Conservation (phyloP, 2,888 invertebrate species). For the Diarsia dahlii region DNA sequence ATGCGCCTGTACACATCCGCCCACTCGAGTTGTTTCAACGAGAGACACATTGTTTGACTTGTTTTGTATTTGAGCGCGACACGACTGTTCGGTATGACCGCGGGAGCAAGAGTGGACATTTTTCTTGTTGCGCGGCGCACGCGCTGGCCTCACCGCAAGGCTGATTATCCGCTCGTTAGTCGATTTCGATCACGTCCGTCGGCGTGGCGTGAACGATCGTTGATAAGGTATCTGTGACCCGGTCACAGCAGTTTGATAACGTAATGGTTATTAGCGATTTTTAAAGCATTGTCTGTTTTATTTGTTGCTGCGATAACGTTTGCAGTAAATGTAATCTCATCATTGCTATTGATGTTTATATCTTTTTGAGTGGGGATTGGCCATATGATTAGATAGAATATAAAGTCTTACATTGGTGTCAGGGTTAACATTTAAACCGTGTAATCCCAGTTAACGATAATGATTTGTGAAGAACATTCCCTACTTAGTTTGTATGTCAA, state of each 20-base stretch:
- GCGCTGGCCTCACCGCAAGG: slow-evolving; percentile 66
- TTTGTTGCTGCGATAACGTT: slow-evolving; percentile 38
- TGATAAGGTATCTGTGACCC: slow-evolving; percentile 80
- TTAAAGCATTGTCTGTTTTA: slow-evolving; percentile 29
- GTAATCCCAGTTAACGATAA: background rate
- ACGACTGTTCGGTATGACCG: slow-evolving; percentile 50
- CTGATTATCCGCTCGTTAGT: slow-evolving; percentile 65
- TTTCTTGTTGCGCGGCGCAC: slow-evolving; percentile 61
- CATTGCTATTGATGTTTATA: slow-evolving; percentile 13
- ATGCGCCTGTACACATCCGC: slow-evolving; percentile 83
- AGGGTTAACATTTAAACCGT: background rate
- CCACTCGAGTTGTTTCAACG: slow-evolving; percentile 86
- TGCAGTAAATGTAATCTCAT: slow-evolving; percentile 28
- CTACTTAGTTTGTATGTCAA: no score
- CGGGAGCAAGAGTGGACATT: slow-evolving; percentile 60
- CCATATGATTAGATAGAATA: background rate
- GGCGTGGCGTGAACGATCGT: slow-evolving; percentile 71
- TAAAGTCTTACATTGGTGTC: background rate
- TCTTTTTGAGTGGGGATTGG: background rate
- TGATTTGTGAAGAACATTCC: no score
- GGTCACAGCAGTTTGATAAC: slow-evolving; percentile 60
- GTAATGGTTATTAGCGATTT: slow-evolving; percentile 52
- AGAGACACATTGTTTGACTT: slow-evolving; percentile 82
- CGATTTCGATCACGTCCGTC: slow-evolving; percentile 73
- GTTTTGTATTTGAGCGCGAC: slow-evolving; percentile 42